Evolutionary conservation across 2,888 invertebrate genomes (phyloP).

Genomic region (Erebia aethiops): DNA sequence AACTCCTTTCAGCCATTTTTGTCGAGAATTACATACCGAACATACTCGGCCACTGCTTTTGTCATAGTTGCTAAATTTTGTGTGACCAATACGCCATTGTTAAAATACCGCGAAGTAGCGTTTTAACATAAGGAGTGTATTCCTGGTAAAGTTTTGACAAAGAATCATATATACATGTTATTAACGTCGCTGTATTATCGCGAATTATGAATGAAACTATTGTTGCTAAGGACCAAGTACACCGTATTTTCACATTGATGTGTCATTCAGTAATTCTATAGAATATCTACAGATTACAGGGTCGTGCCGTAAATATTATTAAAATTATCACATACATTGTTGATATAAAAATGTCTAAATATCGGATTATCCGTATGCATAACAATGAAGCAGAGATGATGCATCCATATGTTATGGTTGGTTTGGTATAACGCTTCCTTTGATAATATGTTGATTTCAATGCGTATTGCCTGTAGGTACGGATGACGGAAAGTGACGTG

Average conservation of each 20-base stretch:
- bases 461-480: slow-evolving; percentile 31
- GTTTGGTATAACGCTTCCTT: slow-evolving; percentile 23
- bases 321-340: neutral
- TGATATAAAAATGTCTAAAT: neutral
- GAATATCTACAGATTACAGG: neutral
- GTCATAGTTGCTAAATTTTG: neutral
- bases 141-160: slow-evolving; percentile 18
- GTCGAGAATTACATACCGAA: too few species aligned
- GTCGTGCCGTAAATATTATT: neutral
- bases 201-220: slow-evolving; percentile 12
- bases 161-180: neutral
- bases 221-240: slow-evolving; percentile 8
- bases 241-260: slow-evolving; percentile 4
- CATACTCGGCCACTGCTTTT: neutral
- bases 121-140: neutral
- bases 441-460: slow-evolving; percentile 35
- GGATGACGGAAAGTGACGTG: slow-evolving; percentile 35
- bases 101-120: neutral
- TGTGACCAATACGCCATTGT: neutral
- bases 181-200: slow-evolving; percentile 4
- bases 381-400: slow-evolving; percentile 1
- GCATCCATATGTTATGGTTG: slow-evolving; percentile 13
- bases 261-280: neutral
- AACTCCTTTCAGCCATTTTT: too few species aligned
- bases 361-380: neutral